Conservation (phyloP, 2,113 vertebrate genomes). For the Oryzias curvinotus region DNA sequence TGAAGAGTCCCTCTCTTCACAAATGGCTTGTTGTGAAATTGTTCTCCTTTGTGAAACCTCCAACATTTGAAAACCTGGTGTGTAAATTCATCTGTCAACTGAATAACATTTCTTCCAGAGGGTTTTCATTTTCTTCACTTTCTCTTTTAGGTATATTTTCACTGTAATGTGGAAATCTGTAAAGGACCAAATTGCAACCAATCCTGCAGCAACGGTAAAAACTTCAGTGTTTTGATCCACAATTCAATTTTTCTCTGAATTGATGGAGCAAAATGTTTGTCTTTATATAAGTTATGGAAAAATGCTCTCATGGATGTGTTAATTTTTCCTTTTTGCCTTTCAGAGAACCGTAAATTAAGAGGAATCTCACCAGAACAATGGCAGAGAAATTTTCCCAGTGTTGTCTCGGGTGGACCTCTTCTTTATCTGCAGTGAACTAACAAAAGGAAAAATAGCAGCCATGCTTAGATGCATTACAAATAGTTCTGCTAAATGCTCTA, state of each 20-base stretch:
- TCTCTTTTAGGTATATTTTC: slow-evolving; percentile 50
- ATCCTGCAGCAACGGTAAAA: slow-evolving; percentile 41
- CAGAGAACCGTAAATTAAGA: slow-evolving; percentile 21
- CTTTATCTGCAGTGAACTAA: slow-evolving; percentile 23
- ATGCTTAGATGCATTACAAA: background rate
- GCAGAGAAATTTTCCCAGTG: background rate
- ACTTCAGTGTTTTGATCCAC: background rate
- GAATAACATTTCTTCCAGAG: background rate
- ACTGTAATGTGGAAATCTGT: slow-evolving; percentile 56
- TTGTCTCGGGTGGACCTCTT: slow-evolving; percentile 36
- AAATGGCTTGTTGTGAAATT: slow-evolving; percentile 69
- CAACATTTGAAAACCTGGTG: slow-evolving; percentile 34
- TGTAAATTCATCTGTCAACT: background rate
- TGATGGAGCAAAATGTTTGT: background rate
- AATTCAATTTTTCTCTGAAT: background rate
- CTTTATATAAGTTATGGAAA: slow-evolving; percentile 2
- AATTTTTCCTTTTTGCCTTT: slow-evolving; percentile 3
- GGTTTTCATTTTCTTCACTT: background rate
- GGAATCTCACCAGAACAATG: slow-evolving; percentile 3
- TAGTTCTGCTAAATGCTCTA: background rate
- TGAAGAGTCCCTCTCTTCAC: slow-evolving; percentile 64
- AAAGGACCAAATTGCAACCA: slow-evolving; percentile 45
- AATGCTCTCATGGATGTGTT: background rate
- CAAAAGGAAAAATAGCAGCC: background rate
- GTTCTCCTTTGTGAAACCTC: slow-evolving; percentile 69